Evolutionary conservation across 2,888 invertebrate genomes (phyloP).

Genomic region (Idaea dimidiata): DNA sequence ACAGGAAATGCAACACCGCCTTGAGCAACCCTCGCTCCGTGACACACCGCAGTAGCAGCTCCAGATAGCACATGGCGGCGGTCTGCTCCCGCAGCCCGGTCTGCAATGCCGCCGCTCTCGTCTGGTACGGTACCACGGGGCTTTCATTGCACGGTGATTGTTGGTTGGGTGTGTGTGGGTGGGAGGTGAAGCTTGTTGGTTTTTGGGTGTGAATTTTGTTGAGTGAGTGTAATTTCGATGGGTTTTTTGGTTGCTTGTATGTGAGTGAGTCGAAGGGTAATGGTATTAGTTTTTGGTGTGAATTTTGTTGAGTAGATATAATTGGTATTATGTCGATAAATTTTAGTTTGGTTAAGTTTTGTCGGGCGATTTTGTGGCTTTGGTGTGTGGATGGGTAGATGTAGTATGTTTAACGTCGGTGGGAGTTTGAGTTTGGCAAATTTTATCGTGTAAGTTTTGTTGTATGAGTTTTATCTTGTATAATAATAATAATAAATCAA

Average conservation of each 20-base stretch:
- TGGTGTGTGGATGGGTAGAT: constrained; percentile 15
- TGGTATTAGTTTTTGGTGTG: too few species aligned
- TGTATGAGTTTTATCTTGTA: too few species aligned
- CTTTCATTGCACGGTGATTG: constrained; percentile 31
- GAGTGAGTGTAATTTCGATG: constrained; percentile 48
- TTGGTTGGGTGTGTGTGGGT: not conserved
- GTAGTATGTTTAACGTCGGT: too few species aligned
- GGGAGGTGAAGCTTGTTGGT: not conserved
- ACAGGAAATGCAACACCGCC: constrained; percentile 91
- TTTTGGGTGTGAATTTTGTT: not conserved
- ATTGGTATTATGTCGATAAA: too few species aligned
- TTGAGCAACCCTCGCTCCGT: constrained; percentile 91
- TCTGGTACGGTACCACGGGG: constrained; percentile 58
- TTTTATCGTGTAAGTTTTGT: too few species aligned
- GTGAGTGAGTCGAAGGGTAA: not conserved
- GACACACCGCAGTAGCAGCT: constrained; percentile 92
- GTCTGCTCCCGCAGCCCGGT: constrained; percentile 93
- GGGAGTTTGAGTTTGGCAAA: too few species aligned
- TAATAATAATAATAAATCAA: too few species aligned
- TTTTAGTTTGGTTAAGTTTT: too few species aligned
- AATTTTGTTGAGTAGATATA: too few species aligned
- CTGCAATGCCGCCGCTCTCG: constrained; percentile 82
- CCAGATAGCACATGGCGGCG: constrained; percentile 95
- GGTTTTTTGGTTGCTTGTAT: constrained; percentile 5
- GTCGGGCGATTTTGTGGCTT: too few species aligned